phyloP scores from a whole-genome alignment of 2,888 invertebrate species.

The Cerceris ruficornis region DNA sequence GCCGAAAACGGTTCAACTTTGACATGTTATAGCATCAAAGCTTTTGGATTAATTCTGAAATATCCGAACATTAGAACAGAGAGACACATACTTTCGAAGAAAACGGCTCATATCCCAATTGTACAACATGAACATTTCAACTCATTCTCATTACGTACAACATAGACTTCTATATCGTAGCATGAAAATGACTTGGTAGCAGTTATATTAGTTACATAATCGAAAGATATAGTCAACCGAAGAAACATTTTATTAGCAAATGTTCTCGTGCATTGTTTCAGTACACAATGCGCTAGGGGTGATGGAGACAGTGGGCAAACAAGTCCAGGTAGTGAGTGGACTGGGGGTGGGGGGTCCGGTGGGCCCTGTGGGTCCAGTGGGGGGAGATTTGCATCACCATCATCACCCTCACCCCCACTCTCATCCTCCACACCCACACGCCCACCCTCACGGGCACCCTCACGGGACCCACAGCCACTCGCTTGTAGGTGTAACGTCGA shows the following conservation, averaged over 20 bases:
- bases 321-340: conserved; percentile 80
- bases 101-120: too few species aligned
- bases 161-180: too few species aligned
- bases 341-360: conserved; percentile 80
- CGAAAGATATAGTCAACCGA: background rate
- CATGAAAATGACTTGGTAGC: too few species aligned
- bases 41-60: too few species aligned
- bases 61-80: too few species aligned
- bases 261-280: conserved; percentile 68
- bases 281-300: conserved; percentile 80
- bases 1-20: too few species aligned
- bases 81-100: too few species aligned
- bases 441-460: conserved; percentile 72
- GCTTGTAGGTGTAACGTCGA: conserved; percentile 76
- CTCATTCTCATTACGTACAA: too few species aligned
- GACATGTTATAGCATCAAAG: too few species aligned
- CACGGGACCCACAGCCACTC: conserved; percentile 76
- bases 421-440: conserved; percentile 70
- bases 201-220: background rate
- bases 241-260: conserved; percentile 9
- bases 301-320: conserved; percentile 81
- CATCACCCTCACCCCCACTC: conserved; percentile 78
- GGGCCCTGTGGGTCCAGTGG: conserved; percentile 77
- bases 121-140: too few species aligned
- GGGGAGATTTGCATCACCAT: conserved; percentile 80